A percentile compares a stretch with the other conserved stretches of the same genome.
These are phyloP conservation scores for Mesochorus sp. DNA, from an alignment of 2,888 invertebrate species.

Conservation along the genomic window DNA sequence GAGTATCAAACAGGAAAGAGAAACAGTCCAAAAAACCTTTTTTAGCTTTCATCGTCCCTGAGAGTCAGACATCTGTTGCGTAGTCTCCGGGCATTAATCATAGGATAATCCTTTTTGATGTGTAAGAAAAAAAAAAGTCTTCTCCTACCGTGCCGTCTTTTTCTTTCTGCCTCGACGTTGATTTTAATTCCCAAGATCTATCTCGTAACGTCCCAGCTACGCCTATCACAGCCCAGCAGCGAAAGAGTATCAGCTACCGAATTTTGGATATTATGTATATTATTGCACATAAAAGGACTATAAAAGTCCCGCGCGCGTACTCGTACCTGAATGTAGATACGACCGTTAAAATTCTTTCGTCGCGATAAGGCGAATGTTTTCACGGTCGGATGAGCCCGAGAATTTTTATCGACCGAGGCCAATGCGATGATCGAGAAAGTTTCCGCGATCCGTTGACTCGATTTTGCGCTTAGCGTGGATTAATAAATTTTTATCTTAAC, in stretches of 20 bases:
- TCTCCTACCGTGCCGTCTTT: slow-evolving; percentile 40
- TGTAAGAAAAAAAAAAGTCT: slow-evolving; percentile 14
- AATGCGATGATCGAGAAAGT: slow-evolving; percentile 1
- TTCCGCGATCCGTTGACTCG: background rate
- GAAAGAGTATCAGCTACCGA: background rate
- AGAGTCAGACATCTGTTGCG: slow-evolving; percentile 76
- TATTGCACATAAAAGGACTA: slow-evolving; percentile 12
- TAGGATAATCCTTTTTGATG: slow-evolving; percentile 76
- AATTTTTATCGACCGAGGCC: slow-evolving; percentile 16
- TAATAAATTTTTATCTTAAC: background rate
- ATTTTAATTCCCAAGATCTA: slow-evolving; percentile 39
- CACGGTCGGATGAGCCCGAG: slow-evolving; percentile 25
- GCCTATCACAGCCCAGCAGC: slow-evolving; percentile 1
- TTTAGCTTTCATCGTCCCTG: slow-evolving; percentile 64
- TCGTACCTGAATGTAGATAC: too few species aligned
- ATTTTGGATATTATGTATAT: slow-evolving; percentile 49
- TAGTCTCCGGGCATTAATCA: slow-evolving; percentile 76
- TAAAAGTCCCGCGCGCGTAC: background rate
- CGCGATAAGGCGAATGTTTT: slow-evolving; percentile 4
- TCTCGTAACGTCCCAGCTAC: background rate
- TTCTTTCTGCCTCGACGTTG: slow-evolving; percentile 15
- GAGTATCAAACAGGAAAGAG: slow-evolving; percentile 35
- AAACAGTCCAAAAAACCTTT: slow-evolving; percentile 57
- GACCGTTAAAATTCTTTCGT: slow-evolving; percentile 37
- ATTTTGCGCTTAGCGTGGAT: background rate